These are phyloP conservation scores for Chrysochloris asiatica DNA, from an alignment of 2,113 vertebrate species.

Conservation along the genomic window DNA sequence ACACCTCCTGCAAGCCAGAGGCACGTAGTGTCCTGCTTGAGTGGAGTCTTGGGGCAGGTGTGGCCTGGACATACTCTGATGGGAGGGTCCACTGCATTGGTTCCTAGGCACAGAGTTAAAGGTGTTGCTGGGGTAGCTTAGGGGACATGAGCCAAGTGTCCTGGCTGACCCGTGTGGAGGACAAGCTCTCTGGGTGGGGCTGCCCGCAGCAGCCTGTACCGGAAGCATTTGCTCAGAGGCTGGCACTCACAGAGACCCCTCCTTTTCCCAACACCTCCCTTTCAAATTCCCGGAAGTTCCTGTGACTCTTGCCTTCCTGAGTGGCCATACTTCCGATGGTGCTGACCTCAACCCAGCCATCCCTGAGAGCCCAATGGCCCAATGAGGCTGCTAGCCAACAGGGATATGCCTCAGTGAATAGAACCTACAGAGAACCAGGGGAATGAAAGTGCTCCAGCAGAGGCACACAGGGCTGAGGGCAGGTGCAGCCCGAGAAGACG, in stretches of 20 bases:
- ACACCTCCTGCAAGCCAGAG: background rate
- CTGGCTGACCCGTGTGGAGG: too few species aligned
- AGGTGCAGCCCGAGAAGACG: too few species aligned
- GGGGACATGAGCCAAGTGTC: too few species aligned
- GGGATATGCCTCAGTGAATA: background rate
- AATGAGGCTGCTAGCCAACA: background rate
- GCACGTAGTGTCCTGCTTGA: background rate
- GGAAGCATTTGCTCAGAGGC: background rate
- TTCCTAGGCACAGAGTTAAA: too few species aligned
- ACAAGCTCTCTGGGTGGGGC: too few species aligned
- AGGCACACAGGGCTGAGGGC: background rate
- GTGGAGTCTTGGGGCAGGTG: background rate
- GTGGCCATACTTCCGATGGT: too few species aligned
- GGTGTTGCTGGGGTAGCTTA: too few species aligned
- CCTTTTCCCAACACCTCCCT: background rate
- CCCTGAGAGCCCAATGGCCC: background rate
- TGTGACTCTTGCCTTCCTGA: background rate
- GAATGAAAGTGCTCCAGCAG: background rate
- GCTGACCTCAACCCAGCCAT: too few species aligned
- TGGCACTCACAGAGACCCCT: background rate
- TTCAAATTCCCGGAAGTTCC: slow-evolving; percentile 39
- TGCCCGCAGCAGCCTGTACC: background rate
- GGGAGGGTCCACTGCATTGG: too few species aligned
- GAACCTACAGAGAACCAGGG: background rate
- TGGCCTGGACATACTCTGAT: too few species aligned